Evolutionary conservation across 37 sponge, comb jelly and placozoan genomes (phyloP).

Genomic region (Cliona cf. orientalis): DNA sequence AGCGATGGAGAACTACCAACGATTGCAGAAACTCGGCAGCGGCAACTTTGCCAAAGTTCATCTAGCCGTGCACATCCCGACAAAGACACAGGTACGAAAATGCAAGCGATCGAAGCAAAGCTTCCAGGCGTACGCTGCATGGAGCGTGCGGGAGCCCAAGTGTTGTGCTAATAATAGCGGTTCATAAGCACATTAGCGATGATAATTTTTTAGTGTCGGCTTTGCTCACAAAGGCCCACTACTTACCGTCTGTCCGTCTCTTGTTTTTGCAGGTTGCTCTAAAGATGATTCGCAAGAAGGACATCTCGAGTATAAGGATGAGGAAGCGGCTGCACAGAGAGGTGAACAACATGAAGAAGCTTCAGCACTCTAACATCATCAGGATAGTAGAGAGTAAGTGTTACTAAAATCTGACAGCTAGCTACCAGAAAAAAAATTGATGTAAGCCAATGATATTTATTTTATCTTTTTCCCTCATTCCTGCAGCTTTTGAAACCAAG

Average conservation of each 20-base stretch:
- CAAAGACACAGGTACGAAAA: slow-evolving; percentile 40
- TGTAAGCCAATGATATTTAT: too few relatives aligned
- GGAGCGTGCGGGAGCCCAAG: neutral
- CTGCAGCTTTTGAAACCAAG: slow-evolving; percentile 48
- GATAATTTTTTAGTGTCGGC: neutral
- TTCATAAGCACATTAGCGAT: neutral
- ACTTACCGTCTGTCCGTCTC: neutral
- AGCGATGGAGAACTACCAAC: slow-evolving; percentile 60
- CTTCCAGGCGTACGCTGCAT: neutral
- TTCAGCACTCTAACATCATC: slow-evolving; percentile 32
- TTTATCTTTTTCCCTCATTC: neutral
- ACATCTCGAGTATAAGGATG: neutral
- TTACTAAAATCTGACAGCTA: neutral
- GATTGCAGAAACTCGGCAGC: slow-evolving; percentile 38
- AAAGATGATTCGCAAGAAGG: slow-evolving; percentile 38
- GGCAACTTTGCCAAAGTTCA: slow-evolving; percentile 66
- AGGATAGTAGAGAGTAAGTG: slow-evolving; percentile 34
- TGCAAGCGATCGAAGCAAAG: too few relatives aligned
- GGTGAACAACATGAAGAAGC: slow-evolving; percentile 44
- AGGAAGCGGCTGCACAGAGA: slow-evolving; percentile 27
- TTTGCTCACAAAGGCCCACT: neutral
- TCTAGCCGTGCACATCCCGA: slow-evolving; percentile 30
- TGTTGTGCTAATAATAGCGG: neutral
- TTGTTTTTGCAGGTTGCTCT: slow-evolving; percentile 33
- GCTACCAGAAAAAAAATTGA: too few relatives aligned